phyloP scores from a whole-genome alignment of 2,113 vertebrate species.

The Columba janthina region DNA sequence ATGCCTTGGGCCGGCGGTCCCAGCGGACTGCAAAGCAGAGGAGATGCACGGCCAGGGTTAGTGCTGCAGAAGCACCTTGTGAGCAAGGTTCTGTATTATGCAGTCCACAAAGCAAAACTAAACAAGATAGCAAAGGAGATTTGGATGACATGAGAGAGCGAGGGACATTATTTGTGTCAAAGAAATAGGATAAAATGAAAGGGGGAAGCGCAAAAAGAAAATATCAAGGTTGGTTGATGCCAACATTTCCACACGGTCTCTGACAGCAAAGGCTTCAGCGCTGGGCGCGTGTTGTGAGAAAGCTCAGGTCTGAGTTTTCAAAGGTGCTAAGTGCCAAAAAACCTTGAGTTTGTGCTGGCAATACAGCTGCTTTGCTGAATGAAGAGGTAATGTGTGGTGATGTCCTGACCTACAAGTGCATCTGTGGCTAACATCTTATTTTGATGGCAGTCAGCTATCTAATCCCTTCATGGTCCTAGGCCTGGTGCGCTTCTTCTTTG shows the following conservation, averaged over 20 bases:
- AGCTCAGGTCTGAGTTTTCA: background rate
- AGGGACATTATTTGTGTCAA: background rate
- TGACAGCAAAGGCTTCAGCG: background rate
- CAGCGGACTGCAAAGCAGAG: background rate
- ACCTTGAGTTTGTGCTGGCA: fast-evolving
- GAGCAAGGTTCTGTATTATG: background rate
- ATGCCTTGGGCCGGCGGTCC: fast-evolving
- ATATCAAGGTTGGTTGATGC: fast-evolving
- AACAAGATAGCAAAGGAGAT: background rate
- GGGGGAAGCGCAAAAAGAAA: background rate
- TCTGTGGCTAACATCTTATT: background rate
- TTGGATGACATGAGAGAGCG: background rate
- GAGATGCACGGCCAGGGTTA: fast-evolving
- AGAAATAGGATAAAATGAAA: background rate
- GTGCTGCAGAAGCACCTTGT: background rate
- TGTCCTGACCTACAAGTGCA: background rate
- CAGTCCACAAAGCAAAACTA: background rate
- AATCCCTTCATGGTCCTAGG: background rate
- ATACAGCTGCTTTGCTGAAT: background rate
- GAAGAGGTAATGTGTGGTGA: background rate
- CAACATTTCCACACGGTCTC: background rate
- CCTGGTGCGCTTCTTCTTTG: background rate
- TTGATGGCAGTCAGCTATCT: background rate
- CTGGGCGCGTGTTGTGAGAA: background rate
- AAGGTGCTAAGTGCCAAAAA: background rate